Percentiles rank a stretch among this genome's conserved stretches.
phyloP scores from a whole-genome alignment of 1,140 invertebrate genomes.

The Drosophila erecta region DNA sequence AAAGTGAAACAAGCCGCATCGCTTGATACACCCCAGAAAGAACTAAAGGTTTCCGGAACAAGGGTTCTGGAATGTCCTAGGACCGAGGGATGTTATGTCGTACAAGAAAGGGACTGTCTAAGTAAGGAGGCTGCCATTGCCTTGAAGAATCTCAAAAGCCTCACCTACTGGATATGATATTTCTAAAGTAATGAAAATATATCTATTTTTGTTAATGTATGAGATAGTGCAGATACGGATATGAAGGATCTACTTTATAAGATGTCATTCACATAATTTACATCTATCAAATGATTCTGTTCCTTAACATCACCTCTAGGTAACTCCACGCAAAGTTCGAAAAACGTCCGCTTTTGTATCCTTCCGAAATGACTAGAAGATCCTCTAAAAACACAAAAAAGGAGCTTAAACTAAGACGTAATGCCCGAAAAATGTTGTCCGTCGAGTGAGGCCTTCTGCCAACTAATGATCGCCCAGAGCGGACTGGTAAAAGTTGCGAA shows the following conservation, averaged over 20 bases:
- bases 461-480: conserved; percentile 59
- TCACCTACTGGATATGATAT: no score
- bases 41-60: background rate
- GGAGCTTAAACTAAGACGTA: conserved; percentile 68
- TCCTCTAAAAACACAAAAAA: conserved; percentile 27
- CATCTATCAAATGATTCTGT: no score
- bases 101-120: background rate
- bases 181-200: no score
- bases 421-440: conserved; percentile 27
- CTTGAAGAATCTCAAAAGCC: background rate
- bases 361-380: background rate
- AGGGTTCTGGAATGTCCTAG: conserved; percentile 13
- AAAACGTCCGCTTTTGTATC: background rate
- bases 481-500: conserved; percentile 39
- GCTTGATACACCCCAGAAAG: conserved; percentile 32
- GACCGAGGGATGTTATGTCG: conserved; percentile 7
- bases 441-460: conserved; percentile 1
- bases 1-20: no score
- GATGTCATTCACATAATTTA: no score
- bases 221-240: no score
- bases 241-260: no score
- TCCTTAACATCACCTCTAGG: background rate
- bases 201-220: no score
- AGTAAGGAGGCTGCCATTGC: background rate
- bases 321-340: background rate